Conservation (phyloP, 1,140 invertebrate species). For the Euborellia annulipes region DNA sequence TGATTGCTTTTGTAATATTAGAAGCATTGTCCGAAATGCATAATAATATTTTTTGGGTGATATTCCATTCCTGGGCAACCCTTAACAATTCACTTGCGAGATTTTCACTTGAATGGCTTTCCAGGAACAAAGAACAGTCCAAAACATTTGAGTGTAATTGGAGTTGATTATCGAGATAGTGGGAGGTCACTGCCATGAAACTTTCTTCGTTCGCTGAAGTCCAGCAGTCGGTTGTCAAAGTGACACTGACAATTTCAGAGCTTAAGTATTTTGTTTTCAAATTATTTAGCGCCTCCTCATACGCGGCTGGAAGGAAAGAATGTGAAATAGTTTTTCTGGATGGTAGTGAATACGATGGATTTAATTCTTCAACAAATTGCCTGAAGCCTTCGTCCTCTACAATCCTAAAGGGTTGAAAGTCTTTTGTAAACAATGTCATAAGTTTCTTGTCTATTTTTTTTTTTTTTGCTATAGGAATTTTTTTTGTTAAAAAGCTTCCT, state of each 20-base stretch:
- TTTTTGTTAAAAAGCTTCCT: no score
- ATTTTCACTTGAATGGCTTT: constrained; percentile 8
- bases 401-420: no score
- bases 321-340: no score
- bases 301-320: no score
- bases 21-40: constrained; percentile 15
- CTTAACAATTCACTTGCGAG: constrained; percentile 8
- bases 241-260: neutral
- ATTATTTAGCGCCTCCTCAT: no score
- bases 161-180: constrained; percentile 12
- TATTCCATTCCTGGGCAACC: constrained; percentile 12
- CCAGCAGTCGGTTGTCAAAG: constrained; percentile 6
- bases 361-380: no score
- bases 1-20: constrained; percentile 16
- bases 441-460: no score
- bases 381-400: no score
- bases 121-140: constrained; percentile 5
- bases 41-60: constrained; percentile 13
- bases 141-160: constrained; percentile 10
- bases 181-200: constrained; percentile 13
- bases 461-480: no score
- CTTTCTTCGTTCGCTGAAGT: constrained; percentile 12
- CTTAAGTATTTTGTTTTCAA: neutral
- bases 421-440: no score
- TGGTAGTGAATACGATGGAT: no score